A percentile compares a stretch with the other conserved stretches of the same genome.
Evolutionary conservation across 2,113 vertebrate genomes (phyloP).

Genomic region (Rhinoderma darwinii): DNA sequence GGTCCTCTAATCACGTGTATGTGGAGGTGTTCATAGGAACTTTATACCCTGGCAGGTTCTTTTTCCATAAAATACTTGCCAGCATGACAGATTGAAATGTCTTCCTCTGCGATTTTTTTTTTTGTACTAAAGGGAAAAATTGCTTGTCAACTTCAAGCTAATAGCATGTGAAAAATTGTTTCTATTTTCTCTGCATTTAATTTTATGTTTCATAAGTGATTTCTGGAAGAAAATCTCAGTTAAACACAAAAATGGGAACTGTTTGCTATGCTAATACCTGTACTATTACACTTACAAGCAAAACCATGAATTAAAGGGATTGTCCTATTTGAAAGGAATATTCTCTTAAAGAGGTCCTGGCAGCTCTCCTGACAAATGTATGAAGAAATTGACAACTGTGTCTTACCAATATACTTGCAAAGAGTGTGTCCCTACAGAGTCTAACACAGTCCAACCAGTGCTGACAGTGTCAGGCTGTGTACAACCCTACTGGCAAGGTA

Average conservation of each 20-base stretch:
- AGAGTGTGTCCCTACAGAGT: too few species aligned
- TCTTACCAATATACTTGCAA: too few species aligned
- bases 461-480: too few species aligned
- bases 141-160: slow-evolving; percentile 26
- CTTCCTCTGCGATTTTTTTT: slow-evolving; percentile 32
- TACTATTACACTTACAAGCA: not conserved
- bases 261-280: not conserved
- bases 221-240: not conserved
- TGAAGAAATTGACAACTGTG: not conserved
- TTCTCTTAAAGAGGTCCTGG: too few species aligned
- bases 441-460: too few species aligned
- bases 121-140: slow-evolving; percentile 14
- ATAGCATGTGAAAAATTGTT: slow-evolving; percentile 31
- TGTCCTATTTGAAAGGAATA: not conserved
- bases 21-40: slow-evolving; percentile 48
- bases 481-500: too few species aligned
- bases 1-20: slow-evolving; percentile 48
- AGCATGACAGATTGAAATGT: slow-evolving; percentile 47
- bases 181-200: not conserved
- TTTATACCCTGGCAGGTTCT: slow-evolving; percentile 44
- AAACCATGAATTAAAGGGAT: not conserved
- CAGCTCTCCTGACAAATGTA: not conserved
- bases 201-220: slow-evolving; percentile 19
- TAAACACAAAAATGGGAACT: not conserved
- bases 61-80: slow-evolving; percentile 38